Conservation (phyloP, 2,888 invertebrate species). For the Melitaea athalia region DNA sequence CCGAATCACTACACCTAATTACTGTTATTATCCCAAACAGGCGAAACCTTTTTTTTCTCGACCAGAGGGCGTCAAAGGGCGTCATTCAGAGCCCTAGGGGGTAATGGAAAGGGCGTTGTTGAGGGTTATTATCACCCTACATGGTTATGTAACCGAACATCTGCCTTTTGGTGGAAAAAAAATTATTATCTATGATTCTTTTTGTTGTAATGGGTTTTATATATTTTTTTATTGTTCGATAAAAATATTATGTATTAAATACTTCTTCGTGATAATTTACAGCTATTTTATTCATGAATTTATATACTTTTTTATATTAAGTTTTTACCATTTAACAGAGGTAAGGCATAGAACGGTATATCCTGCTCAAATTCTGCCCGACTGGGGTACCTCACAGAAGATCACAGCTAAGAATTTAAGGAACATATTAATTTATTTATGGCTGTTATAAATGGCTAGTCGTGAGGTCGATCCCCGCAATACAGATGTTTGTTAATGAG, state of each 20-base stretch:
- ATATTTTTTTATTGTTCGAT: constrained; percentile 7
- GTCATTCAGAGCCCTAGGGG: constrained; percentile 46
- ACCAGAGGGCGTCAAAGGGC: constrained; percentile 53
- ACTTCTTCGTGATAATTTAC: neutral
- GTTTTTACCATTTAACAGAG: no score
- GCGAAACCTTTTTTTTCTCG: constrained; percentile 45
- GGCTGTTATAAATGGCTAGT: no score
- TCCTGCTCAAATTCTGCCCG: no score
- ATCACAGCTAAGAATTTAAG: no score
- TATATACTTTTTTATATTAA: no score
- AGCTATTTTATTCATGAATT: no score
- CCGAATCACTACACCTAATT: constrained; percentile 57
- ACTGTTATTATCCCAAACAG: constrained; percentile 60
- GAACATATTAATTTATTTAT: no score
- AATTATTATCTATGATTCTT: constrained; percentile 47
- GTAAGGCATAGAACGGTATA: no score
- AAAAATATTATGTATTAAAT: neutral
- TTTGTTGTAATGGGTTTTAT: constrained; percentile 28
- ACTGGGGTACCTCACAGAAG: no score
- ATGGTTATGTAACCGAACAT: constrained; percentile 60
- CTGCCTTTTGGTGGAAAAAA: constrained; percentile 53
- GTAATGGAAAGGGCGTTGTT: constrained; percentile 48
- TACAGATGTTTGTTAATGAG: no score
- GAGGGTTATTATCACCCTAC: constrained; percentile 53
- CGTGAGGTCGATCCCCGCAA: no score